Evolutionary conservation across 1,140 invertebrate genomes (phyloP), one percentile per base, ranked within the genome.

Genomic region (Coenobita brevimanus): DNA sequence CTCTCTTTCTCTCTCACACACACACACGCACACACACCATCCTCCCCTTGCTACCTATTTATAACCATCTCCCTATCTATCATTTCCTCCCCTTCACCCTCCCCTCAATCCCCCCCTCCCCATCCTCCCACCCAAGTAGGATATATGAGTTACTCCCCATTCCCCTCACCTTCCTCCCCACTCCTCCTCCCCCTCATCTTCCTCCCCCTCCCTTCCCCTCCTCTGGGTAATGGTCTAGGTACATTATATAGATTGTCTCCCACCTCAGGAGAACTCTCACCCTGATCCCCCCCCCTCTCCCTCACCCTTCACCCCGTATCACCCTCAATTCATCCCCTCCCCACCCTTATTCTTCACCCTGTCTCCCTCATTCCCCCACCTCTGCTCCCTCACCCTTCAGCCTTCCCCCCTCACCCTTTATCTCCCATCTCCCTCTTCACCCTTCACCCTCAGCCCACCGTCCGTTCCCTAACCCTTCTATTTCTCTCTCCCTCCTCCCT

Each of bases 161-260:
- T 36, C 38, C 6, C 50, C 13, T n/a, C 30, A 10, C 8, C 43
- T 64, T 24, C 46, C 27, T 41, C 2, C 21, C 3, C 17, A 13
- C 33, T 24, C 27, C 38, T 62, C 36, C 38, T 46, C 50, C 64
- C 27, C 41, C 30, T 38, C 46, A 2, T 54, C 15, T 27, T 13
- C 27, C 30, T 24, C 15, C 8, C n/a, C 27, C 75, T 57, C 21
- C n/a, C n/a, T 27, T 41, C 13, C 33, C n/a, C 54, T n/a, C 8
- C 57, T 36, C 27, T 33, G 17, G 73, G 73, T 50, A 76, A 76
- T 76, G 36, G 73, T 27, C 73, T 24, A 17, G 24, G 73, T 76
- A 24, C 43, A 50, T 76, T 73, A 50, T 27, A 76, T 2, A 76
- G 73, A 76, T 76, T 76, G 73, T 76, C 73, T n/a, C 41, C 21